A percentile compares a stretch with the other conserved stretches of the same genome.
Conservation (phyloP, 1,140 invertebrate species). For the Heliconius congener region DNA sequence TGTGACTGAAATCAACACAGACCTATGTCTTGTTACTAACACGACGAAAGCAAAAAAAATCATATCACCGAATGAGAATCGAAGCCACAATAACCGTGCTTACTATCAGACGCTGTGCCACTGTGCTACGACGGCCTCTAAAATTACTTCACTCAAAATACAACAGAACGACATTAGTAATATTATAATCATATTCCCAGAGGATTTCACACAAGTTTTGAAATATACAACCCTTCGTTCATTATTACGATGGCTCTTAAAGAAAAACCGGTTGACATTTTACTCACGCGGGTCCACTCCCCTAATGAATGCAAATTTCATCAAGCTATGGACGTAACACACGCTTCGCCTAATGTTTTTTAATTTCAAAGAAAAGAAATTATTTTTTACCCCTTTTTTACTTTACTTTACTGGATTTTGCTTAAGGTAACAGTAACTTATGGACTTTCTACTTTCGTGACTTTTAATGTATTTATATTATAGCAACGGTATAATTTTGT, state of each 20-base stretch:
- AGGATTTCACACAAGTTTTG: constrained; percentile 34
- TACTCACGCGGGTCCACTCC: constrained; percentile 49
- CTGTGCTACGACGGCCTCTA: background rate
- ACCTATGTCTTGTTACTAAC: too few species aligned
- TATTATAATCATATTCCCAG: constrained; percentile 10
- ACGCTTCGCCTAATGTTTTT: constrained; percentile 54
- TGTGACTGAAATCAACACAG: too few species aligned
- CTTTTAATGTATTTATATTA: constrained; percentile 9
- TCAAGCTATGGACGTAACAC: constrained; percentile 54
- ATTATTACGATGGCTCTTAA: constrained; percentile 55
- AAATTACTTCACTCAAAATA: background rate
- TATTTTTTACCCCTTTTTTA: background rate
- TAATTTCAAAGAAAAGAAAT: constrained; percentile 48
- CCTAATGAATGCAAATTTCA: constrained; percentile 71
- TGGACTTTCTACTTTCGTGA: background rate
- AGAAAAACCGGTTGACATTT: constrained; percentile 59
- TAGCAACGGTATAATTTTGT: constrained; percentile 2
- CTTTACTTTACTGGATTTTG: background rate
- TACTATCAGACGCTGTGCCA: too few species aligned
- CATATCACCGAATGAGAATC: too few species aligned
- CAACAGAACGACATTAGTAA: background rate
- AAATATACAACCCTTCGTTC: constrained; percentile 38
- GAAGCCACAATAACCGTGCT: too few species aligned
- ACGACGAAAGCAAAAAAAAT: too few species aligned
- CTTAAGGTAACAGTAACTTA: background rate